Conservation (phyloP, 1,140 invertebrate genomes). For the Acromyrmex charruanus region DNA sequence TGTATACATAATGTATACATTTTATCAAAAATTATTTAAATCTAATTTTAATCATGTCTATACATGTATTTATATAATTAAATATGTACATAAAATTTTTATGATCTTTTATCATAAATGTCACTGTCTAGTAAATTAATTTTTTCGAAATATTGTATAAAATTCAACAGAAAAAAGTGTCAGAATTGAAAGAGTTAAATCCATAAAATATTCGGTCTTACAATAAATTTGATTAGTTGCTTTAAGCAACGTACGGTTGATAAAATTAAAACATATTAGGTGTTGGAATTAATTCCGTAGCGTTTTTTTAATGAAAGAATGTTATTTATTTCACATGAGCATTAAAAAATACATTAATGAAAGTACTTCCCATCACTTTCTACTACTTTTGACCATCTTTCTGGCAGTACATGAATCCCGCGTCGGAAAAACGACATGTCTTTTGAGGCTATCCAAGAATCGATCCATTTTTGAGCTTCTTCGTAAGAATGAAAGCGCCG, state of each 20-base stretch:
- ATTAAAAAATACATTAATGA: too few relatives aligned
- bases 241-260: constrained; percentile 15
- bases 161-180: background rate
- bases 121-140: background rate
- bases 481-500: too few relatives aligned
- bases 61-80: background rate
- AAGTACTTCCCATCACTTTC: too few relatives aligned
- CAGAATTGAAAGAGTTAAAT: background rate
- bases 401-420: too few relatives aligned
- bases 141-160: background rate
- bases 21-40: background rate
- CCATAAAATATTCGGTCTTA: background rate
- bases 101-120: background rate
- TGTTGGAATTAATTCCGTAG: too few relatives aligned
- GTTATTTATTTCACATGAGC: too few relatives aligned
- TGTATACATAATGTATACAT: background rate
- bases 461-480: too few relatives aligned
- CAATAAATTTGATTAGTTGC: background rate
- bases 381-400: too few relatives aligned
- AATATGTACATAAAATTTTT: background rate
- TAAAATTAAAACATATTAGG: constrained; percentile 8
- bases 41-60: background rate
- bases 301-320: too few relatives aligned
- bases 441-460: too few relatives aligned
- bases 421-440: too few relatives aligned